Base-by-base conservation (phyloP, 2,113 vertebrate species). In the Leucosticte australis region DNA sequence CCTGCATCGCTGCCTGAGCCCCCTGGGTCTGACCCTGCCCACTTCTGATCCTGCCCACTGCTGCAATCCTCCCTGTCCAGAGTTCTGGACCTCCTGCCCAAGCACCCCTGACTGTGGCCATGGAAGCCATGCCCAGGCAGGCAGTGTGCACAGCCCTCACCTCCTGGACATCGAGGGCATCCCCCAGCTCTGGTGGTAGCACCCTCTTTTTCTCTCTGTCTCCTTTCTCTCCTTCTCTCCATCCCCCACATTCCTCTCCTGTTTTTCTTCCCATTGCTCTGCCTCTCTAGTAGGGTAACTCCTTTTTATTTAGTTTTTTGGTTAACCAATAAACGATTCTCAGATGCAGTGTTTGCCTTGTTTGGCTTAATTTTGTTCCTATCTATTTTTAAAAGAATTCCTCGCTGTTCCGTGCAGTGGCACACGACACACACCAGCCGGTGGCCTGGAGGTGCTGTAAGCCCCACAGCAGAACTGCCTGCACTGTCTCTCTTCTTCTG, bases 11-110 rank as follows among this genome's bases (percentile, higher is more conserved):
- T 33, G 76, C 15, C 39, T 44, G 9, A 56, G 27, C 52, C 28
- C 26, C 17, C 21, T 26, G 27, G 3, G 1, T 47, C 77, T 31
- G 18, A 9, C 3, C 15, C 19, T 35, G 11, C 52, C 11, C 26
- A 7, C 22, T 11, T 57, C 13, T 0, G 7, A 27, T 24, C 52
- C 52, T 27, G 33, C n/a, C 11, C 0, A 0, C 16, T 9, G 1
- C 17, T 57, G 33, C 33, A 15, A 5, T 35, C 56, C 55, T 24
- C 2, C 0, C 11, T 1, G 14, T 15, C n/a, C n/a, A n/a, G n/a
- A n/a, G 13, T 19, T 13, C 12, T 30, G 35, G 7, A 11, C 14
- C 47, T 52, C 10, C 75, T 41, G 30, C n/a, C 20, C 7, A 1
- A 37, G n/a, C 2, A 0, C 18, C 23, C 18, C 18, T 42, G 6